Conservation (phyloP, 92 coral and sea anemone genomes). For the Anthopleura xanthogrammica region DNA sequence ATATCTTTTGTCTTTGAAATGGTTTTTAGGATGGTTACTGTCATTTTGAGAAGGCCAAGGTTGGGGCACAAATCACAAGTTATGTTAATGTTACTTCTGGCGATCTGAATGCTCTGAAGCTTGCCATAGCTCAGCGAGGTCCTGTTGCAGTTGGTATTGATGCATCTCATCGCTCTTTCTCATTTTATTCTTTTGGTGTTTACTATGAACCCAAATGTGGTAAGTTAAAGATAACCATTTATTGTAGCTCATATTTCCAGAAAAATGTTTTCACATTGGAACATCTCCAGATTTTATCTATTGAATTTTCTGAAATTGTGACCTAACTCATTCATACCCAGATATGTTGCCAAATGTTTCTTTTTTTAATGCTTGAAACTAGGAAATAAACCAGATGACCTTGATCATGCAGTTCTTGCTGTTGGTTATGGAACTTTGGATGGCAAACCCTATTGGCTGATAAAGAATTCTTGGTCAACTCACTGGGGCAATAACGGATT, state of each 20-base stretch:
- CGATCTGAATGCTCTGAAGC: conserved; percentile 72
- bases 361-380: background rate
- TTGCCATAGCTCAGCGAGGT: conserved; percentile 85
- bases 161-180: conserved; percentile 89
- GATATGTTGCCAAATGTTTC: background rate
- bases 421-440: conserved; percentile 93
- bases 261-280: too few species aligned
- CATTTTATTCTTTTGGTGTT: conserved; percentile 94
- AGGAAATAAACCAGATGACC: conserved; percentile 82
- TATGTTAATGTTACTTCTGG: conserved; percentile 96
- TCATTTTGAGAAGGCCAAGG: conserved; percentile 64
- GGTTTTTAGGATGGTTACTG: conserved; percentile 86
- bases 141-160: conserved; percentile 96
- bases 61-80: conserved; percentile 82
- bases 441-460: conserved; percentile 85
- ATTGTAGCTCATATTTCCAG: too few species aligned
- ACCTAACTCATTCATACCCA: background rate
- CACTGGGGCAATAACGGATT: conserved; percentile 98
- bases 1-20: background rate
- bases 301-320: background rate
- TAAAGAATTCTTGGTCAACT: conserved; percentile 99
- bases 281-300: background rate
- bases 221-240: conserved; percentile 33
- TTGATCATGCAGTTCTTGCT: conserved; percentile 96
- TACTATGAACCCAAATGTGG: conserved; percentile 97